These are phyloP conservation scores for Zaprionus inermis DNA, from an alignment of 1,140 invertebrate genomes.

Conservation along the genomic window DNA sequence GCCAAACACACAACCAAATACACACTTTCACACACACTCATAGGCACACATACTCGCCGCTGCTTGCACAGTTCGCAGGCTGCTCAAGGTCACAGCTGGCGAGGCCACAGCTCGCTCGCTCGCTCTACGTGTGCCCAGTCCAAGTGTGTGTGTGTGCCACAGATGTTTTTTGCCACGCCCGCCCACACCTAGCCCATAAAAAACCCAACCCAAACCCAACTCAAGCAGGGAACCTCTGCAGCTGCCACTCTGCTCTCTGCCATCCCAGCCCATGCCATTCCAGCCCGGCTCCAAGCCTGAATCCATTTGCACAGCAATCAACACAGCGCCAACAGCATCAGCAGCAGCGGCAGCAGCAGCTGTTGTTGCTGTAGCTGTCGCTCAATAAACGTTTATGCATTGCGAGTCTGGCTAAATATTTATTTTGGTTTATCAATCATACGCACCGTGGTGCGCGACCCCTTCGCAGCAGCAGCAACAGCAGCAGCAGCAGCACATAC, in stretches of 20 bases:
- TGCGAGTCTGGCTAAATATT: constrained; percentile 76
- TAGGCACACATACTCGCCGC: constrained; percentile 10
- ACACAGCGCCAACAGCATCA: constrained; percentile 5
- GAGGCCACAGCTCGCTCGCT: constrained; percentile 14
- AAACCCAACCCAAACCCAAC: constrained; percentile 29
- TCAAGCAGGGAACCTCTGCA: background rate
- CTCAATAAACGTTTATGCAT: constrained; percentile 60
- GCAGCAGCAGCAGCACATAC: constrained; percentile 27
- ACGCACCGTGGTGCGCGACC: constrained; percentile 61
- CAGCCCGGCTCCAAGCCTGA: constrained; percentile 5
- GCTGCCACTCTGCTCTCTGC: background rate
- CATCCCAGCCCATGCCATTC: background rate
- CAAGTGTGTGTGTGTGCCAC: constrained; percentile 53
- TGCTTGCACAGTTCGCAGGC: constrained; percentile 56
- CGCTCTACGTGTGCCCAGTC: constrained; percentile 25
- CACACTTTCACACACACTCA: constrained; percentile 6
- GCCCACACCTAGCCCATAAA: constrained; percentile 7
- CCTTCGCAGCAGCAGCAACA: constrained; percentile 5
- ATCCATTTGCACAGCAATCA: constrained; percentile 37
- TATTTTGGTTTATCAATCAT: constrained; percentile 83
- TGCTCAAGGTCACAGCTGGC: constrained; percentile 73
- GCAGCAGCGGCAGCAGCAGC: constrained; percentile 8
- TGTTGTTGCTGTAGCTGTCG: constrained; percentile 41
- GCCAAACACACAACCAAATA: constrained; percentile 23
- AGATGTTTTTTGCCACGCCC: constrained; percentile 60